Base-by-base conservation (phyloP, 2,113 vertebrate genomes). In the Sarotherodon lohbergeri region DNA sequence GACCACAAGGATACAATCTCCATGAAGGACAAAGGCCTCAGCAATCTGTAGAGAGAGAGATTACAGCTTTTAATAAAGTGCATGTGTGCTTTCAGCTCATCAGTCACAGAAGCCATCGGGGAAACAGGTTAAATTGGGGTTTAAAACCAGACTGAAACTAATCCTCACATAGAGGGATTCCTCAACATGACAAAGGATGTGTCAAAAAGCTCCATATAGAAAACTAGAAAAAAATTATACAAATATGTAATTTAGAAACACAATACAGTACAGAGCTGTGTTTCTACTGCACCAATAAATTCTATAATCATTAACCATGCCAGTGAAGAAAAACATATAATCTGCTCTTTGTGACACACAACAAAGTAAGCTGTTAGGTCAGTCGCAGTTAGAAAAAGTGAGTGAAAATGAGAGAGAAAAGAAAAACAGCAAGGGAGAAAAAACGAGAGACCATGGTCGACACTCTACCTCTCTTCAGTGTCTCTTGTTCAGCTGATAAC, bases 1-100 rank as follows among this genome's bases (percentile, higher is more conserved):
- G 82, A 17, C 80, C 32, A 91, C 95, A 97, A 99, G 97, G 98
- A 99, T 99, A 99, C 99, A 99, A 86, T 99, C 98, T 89, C 97
- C 96, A 32, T 98, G 97, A 91, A 96, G 97, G 92, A 98, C 97
- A 95, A 98, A 98, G 79, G 97, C 96, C 89, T 99, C 98, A 3
- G 99, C 98, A 91, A 99, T 98, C 98, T 99, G 93, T 29, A 88
- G 68, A 85, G 13, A 91, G 9, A 87, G 27, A 80, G 27, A 78
- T 57, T n/a, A 80, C 7, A 81, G 61, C 4, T 29, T 90, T 86
- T 36, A 11, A 84, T 57, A 5, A 56, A 68, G 56, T 39, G n/a
- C 59, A 78, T 7, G 17, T n/a, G 54, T 27, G 48, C 6, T 63
- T 85, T 81, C 13, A 80, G 57, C 8, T 59, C 10, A 78, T 52